Conservation (phyloP, 1,140 invertebrate genomes). For the Spodoptera litura region DNA sequence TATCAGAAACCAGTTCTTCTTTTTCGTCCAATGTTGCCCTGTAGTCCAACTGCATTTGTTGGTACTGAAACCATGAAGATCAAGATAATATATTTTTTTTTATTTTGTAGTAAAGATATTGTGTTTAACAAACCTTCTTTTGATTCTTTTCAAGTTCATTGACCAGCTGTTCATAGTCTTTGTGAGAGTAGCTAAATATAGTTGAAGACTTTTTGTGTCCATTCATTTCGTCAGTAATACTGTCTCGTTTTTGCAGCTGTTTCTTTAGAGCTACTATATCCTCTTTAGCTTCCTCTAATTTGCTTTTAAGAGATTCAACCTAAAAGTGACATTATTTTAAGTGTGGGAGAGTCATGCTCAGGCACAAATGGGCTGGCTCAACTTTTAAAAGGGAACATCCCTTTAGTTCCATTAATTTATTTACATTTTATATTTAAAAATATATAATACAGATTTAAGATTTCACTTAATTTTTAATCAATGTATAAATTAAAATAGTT, state of each 20-base stretch:
- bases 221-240: conserved; percentile 52
- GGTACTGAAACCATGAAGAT: conserved; percentile 79
- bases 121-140: conserved; percentile 66
- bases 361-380: no score
- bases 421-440: no score
- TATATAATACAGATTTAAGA: no score
- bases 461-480: not conserved
- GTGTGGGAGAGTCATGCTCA: no score
- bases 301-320: conserved; percentile 72
- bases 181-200: conserved; percentile 56
- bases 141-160: conserved; percentile 76
- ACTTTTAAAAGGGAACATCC: not conserved
- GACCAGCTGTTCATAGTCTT: conserved; percentile 77
- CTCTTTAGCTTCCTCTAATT: conserved; percentile 76
- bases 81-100: not conserved
- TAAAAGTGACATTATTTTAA: conserved; percentile 45
- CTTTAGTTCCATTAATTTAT: no score
- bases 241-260: conserved; percentile 68
- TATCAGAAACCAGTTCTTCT: conserved; percentile 92
- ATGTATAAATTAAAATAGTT: not conserved
- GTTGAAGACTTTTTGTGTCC: conserved; percentile 58
- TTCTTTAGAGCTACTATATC: conserved; percentile 77
- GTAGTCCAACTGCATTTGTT: conserved; percentile 91
- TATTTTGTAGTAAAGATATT: not conserved
- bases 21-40: conserved; percentile 94